phyloP scores from a whole-genome alignment of 2,888 invertebrate species.

The Muschampia staudingeri region DNA sequence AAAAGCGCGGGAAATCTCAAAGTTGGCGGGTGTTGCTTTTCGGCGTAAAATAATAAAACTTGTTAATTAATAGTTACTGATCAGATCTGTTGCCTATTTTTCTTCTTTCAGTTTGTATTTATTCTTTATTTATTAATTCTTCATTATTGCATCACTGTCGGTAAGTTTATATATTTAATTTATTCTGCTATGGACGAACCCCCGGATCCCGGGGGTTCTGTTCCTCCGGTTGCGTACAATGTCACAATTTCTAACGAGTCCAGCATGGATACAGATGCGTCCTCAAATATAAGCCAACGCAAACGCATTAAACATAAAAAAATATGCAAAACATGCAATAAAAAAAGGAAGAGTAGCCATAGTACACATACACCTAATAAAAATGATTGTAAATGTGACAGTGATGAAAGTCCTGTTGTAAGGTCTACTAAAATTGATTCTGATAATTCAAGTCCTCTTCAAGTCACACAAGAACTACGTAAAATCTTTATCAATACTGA shows the following conservation, averaged over 20 bases:
- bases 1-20: slow-evolving; percentile 4
- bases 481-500: background rate
- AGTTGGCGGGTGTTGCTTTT: slow-evolving; percentile 8
- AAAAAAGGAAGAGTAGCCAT: background rate
- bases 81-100: background rate
- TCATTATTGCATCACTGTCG: background rate
- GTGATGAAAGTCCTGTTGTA: background rate
- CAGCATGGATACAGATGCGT: background rate
- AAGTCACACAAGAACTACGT: background rate
- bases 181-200: background rate
- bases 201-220: background rate
- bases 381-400: slow-evolving; percentile 8
- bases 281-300: background rate
- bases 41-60: background rate
- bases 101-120: background rate
- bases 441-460: background rate
- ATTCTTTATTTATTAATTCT: background rate
- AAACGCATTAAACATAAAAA: background rate
- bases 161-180: background rate
- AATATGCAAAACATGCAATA: background rate
- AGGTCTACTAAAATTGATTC: background rate
- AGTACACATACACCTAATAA: background rate
- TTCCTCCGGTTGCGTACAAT: background rate
- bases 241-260: background rate
- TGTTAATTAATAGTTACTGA: background rate